phyloP scores from a whole-genome alignment of 1,140 invertebrate genomes.

The Lepidurus couesii region DNA sequence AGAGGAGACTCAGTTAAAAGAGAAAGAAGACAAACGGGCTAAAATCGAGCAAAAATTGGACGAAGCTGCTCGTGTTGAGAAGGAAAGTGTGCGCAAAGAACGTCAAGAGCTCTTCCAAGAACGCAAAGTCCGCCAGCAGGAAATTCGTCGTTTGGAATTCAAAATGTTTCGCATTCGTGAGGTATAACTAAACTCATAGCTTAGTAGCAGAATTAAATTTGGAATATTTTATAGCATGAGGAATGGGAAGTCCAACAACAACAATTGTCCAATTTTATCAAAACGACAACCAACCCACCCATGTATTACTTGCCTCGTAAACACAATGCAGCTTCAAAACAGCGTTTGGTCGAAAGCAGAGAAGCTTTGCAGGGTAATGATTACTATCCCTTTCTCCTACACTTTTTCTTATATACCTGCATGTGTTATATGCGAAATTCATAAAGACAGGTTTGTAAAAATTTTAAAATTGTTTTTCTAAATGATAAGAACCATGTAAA shows the following conservation, averaged over 20 bases:
- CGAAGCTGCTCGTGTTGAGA: constrained; percentile 79
- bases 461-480: too few species aligned
- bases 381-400: not conserved
- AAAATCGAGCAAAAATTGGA: constrained; percentile 90
- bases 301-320: constrained; percentile 82
- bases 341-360: constrained; percentile 52
- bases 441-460: too few species aligned
- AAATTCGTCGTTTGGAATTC: constrained; percentile 80
- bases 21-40: constrained; percentile 68
- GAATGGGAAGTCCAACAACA: constrained; percentile 76
- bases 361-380: constrained; percentile 54
- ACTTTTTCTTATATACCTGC: not conserved
- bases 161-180: constrained; percentile 82
- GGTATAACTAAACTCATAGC: constrained; percentile 48
- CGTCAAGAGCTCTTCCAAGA: constrained; percentile 76
- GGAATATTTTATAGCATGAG: constrained; percentile 53
- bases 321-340: constrained; percentile 53
- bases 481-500: too few species aligned
- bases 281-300: constrained; percentile 75
- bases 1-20: constrained; percentile 81
- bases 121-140: constrained; percentile 76
- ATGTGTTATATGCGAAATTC: not conserved
- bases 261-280: constrained; percentile 73
- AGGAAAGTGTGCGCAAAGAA: constrained; percentile 75
- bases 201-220: not conserved